phyloP scores from a whole-genome alignment of 2,797 vertebrate genomes.

The Notoglanidium macrostoma region DNA sequence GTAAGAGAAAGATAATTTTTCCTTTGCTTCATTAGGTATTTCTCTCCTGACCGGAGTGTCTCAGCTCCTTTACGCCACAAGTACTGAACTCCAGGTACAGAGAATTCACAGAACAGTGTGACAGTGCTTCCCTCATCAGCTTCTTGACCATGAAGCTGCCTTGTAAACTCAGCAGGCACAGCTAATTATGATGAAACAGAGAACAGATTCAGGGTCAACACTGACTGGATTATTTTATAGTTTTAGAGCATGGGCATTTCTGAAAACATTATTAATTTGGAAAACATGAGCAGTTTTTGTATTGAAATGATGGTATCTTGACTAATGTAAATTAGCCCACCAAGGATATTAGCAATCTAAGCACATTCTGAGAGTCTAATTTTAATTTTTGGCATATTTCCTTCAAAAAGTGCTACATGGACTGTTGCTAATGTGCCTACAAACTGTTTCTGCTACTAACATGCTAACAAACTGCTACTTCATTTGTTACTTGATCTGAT shows the following conservation, averaged over 20 bases:
- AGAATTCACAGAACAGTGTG: slow-evolving; percentile 78
- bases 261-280: background rate
- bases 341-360: background rate
- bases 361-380: background rate
- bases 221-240: background rate
- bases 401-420: background rate
- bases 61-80: slow-evolving; percentile 80
- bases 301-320: background rate
- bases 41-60: slow-evolving; percentile 73
- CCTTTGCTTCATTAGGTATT: slow-evolving; percentile 78
- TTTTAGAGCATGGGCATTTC: background rate
- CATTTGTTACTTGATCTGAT: too few relatives aligned
- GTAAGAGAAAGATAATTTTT: slow-evolving; percentile 75
- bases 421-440: background rate
- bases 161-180: slow-evolving; percentile 80
- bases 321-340: background rate
- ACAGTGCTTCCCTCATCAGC: slow-evolving; percentile 74
- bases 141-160: slow-evolving; percentile 72
- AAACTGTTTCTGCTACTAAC: background rate
- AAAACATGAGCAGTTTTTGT: background rate
- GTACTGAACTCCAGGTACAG: slow-evolving; percentile 71
- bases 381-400: background rate
- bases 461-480: background rate
- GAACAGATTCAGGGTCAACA: background rate
- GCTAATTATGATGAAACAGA: slow-evolving; percentile 66